Percentiles rank a stretch among this genome's conserved stretches.
Conservation (phyloP, 2,113 vertebrate genomes). For the Corvus cornix region DNA sequence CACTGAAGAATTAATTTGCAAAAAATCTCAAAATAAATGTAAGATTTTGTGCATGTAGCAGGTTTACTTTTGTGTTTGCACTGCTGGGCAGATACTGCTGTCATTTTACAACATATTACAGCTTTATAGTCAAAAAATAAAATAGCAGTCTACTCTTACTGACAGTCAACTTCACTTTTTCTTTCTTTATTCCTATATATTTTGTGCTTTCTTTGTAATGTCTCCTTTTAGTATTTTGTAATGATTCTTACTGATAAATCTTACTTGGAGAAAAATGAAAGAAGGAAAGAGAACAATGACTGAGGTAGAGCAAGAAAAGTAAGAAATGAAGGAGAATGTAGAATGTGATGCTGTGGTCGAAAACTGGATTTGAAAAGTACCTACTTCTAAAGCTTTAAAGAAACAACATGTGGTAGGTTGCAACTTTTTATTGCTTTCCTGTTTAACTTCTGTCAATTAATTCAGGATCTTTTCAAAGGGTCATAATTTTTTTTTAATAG, state of each 20-base stretch:
- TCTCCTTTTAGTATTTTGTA: not conserved
- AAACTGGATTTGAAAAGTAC: not conserved
- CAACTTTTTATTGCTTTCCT: not conserved
- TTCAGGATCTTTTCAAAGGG: not conserved
- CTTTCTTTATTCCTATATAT: not conserved
- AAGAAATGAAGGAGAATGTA: not conserved
- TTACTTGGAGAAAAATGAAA: not conserved
- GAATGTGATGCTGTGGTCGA: not conserved
- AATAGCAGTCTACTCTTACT: not conserved
- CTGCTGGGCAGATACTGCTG: not conserved
- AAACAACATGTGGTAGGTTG: not conserved
- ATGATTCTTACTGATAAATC: not conserved
- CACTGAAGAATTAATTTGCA: not conserved
- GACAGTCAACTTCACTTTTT: not conserved
- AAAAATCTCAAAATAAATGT: not conserved
- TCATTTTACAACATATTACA: not conserved
- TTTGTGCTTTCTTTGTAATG: not conserved
- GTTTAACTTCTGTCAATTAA: not conserved
- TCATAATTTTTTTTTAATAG: not conserved
- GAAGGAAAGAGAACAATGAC: not conserved
- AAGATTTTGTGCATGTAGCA: not conserved
- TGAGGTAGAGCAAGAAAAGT: not conserved
- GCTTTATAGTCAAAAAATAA: not conserved
- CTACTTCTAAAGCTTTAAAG: not conserved
- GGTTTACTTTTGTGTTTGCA: not conserved